These are phyloP conservation scores for Biston betularia DNA, from an alignment of 2,888 invertebrate genomes.

Conservation along the genomic window DNA sequence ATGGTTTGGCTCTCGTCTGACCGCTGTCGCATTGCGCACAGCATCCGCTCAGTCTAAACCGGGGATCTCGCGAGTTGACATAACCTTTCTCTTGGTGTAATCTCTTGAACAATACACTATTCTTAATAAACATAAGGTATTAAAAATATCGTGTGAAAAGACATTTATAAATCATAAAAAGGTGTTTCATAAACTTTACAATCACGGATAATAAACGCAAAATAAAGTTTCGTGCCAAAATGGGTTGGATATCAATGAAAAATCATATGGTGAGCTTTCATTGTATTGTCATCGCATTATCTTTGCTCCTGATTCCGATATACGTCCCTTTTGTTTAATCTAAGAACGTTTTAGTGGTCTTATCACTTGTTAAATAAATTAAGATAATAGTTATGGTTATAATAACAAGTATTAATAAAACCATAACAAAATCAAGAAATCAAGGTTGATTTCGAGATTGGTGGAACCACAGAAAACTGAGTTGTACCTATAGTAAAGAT, in stretches of 20 bases:
- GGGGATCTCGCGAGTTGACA: constrained; percentile 74
- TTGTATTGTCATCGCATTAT: neutral
- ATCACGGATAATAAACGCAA: constrained; percentile 72
- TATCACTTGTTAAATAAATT: neutral
- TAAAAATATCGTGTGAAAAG: neutral
- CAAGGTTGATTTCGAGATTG: too few relatives aligned
- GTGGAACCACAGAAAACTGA: too few relatives aligned
- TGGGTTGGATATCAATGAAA: constrained; percentile 85
- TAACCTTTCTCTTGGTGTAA: constrained; percentile 69
- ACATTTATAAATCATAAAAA: constrained; percentile 30
- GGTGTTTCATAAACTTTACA: constrained; percentile 43
- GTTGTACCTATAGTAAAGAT: too few relatives aligned
- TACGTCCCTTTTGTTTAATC: neutral
- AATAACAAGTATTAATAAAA: too few relatives aligned
- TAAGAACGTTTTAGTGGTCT: neutral
- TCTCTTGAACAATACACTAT: constrained; percentile 42
- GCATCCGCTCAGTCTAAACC: constrained; percentile 77
- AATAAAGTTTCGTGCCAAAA: constrained; percentile 71
- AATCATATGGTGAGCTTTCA: constrained; percentile 78
- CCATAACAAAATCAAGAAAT: too few relatives aligned
- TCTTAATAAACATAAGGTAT: constrained; percentile 44
- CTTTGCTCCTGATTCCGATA: too few relatives aligned
- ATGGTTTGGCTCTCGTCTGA: constrained; percentile 66
- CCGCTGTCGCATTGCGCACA: constrained; percentile 84
- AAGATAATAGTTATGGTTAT: neutral